Evolutionary conservation across 2,888 invertebrate species (phyloP).

Genomic region (Scaptomyza polygonia): DNA sequence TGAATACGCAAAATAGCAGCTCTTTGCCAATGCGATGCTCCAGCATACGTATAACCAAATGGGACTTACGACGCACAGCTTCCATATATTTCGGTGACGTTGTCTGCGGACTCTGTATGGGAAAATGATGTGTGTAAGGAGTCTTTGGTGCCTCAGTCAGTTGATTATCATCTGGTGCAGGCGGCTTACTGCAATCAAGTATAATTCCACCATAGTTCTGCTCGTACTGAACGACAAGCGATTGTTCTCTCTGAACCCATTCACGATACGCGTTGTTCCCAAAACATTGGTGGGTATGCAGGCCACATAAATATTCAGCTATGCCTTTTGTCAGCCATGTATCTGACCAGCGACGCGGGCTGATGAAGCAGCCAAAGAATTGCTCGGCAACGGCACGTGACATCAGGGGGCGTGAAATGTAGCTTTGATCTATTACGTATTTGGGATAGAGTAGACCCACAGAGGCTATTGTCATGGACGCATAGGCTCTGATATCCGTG

Average conservation of each 20-base stretch:
- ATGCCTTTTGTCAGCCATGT: slow-evolving; percentile 98
- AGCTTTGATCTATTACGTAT: slow-evolving; percentile 96
- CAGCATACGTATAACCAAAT: slow-evolving; percentile 97
- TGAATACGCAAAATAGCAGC: slow-evolving; percentile 96
- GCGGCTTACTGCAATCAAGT: slow-evolving; percentile 93
- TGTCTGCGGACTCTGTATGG: slow-evolving; percentile 94
- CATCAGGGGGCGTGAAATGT: slow-evolving; percentile 94
- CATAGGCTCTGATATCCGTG: slow-evolving; percentile 94
- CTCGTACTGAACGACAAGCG: slow-evolving; percentile 91
- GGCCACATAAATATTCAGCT: slow-evolving; percentile 94
- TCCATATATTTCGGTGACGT: slow-evolving; percentile 96
- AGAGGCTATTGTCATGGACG: slow-evolving; percentile 97
- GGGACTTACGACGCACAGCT: slow-evolving; percentile 95
- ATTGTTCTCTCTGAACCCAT: slow-evolving; percentile 84
- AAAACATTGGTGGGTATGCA: slow-evolving; percentile 98
- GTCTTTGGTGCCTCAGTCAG: slow-evolving; percentile 84
- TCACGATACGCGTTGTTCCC: slow-evolving; percentile 99
- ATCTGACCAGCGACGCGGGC: slow-evolving; percentile 98
- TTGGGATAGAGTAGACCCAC: slow-evolving; percentile 96
- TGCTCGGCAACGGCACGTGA: slow-evolving; percentile 98
- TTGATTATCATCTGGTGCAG: slow-evolving; percentile 56
- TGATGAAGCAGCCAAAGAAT: slow-evolving; percentile 99
- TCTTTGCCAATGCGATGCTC: slow-evolving; percentile 98
- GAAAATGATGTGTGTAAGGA: slow-evolving; percentile 90
- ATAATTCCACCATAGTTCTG: slow-evolving; percentile 94